These are phyloP conservation scores for Onthophagus sagittarius DNA, from an alignment of 2,888 invertebrate species.

Conservation along the genomic window DNA sequence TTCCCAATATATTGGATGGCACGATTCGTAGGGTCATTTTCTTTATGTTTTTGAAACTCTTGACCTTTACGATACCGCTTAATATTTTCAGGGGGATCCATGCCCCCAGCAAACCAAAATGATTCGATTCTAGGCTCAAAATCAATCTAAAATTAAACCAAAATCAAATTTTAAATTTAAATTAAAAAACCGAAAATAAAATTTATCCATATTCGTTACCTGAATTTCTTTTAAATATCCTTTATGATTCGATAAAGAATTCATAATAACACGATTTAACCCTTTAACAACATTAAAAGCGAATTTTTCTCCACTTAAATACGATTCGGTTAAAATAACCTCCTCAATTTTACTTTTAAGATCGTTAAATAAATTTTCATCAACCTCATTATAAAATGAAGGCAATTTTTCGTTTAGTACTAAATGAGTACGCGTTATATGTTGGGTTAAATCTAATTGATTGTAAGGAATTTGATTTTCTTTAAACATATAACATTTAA, in stretches of 20 bases:
- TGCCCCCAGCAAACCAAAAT: constrained; percentile 80
- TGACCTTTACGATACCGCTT: constrained; percentile 42
- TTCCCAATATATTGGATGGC: constrained; percentile 67
- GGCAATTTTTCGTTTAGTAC: constrained; percentile 59
- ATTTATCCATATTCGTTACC: constrained; percentile 43
- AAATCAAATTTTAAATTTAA: neutral
- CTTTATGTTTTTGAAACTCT: constrained; percentile 48
- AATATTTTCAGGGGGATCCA: constrained; percentile 53
- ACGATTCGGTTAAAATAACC: constrained; percentile 58
- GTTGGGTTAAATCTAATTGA: constrained; percentile 65
- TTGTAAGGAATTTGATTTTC: constrained; percentile 66
- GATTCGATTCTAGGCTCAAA: constrained; percentile 76
- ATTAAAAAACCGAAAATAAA: neutral
- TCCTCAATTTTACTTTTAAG: constrained; percentile 62
- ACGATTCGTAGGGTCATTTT: constrained; percentile 59
- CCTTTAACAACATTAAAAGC: constrained; percentile 44
- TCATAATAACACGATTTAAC: constrained; percentile 65
- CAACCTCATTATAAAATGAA: constrained; percentile 51
- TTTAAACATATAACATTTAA: constrained; percentile 58
- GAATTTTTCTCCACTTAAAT: neutral
- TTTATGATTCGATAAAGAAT: constrained; percentile 56
- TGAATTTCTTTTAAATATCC: constrained; percentile 62
- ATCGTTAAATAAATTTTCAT: constrained; percentile 49
- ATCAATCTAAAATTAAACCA: constrained; percentile 57
- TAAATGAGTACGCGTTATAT: constrained; percentile 75